Percentiles rank a stretch among this genome's conserved stretches.
These are phyloP conservation scores for Geopemphigus sp. DNA, from an alignment of 1,140 invertebrate genomes.

Conservation along the genomic window DNA sequence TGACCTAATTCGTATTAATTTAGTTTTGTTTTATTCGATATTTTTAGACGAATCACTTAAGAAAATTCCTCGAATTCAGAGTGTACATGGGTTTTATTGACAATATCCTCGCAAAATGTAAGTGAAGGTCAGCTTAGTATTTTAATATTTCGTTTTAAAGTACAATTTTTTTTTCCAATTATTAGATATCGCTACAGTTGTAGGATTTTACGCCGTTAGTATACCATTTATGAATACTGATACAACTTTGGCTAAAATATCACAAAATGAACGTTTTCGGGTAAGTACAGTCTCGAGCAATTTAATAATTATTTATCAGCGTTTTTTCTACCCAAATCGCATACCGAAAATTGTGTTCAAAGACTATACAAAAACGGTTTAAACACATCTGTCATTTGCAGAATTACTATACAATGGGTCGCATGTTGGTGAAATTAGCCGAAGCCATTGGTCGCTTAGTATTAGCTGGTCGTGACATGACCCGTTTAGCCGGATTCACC, in stretches of 20 bases:
- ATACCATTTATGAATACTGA: slow-evolving; percentile 84
- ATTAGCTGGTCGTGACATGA: slow-evolving; percentile 89
- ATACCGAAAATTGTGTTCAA: neutral
- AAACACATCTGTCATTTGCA: slow-evolving; percentile 57
- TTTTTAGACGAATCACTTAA: slow-evolving; percentile 70
- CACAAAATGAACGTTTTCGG: slow-evolving; percentile 69
- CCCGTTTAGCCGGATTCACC: slow-evolving; percentile 89
- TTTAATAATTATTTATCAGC: neutral
- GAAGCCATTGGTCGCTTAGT: slow-evolving; percentile 94
- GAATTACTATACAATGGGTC: slow-evolving; percentile 92
- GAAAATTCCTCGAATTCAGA: slow-evolving; percentile 86
- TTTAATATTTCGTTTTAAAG: slow-evolving; percentile 10
- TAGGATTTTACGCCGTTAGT: slow-evolving; percentile 93
- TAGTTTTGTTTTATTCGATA: neutral
- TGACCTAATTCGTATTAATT: neutral
- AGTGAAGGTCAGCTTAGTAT: slow-evolving; percentile 56
- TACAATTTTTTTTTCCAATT: slow-evolving; percentile 53
- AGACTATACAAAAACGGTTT: neutral
- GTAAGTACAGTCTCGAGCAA: slow-evolving; percentile 56
- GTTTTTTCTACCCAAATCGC: too few relatives aligned
- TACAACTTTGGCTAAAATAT: slow-evolving; percentile 62
- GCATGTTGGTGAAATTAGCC: slow-evolving; percentile 95
- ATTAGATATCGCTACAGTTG: slow-evolving; percentile 86
- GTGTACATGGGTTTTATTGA: slow-evolving; percentile 92
- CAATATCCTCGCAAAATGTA: slow-evolving; percentile 95